Base-by-base conservation (phyloP, 2,888 invertebrate genomes). In the Synanthedon andrenaeformis region DNA sequence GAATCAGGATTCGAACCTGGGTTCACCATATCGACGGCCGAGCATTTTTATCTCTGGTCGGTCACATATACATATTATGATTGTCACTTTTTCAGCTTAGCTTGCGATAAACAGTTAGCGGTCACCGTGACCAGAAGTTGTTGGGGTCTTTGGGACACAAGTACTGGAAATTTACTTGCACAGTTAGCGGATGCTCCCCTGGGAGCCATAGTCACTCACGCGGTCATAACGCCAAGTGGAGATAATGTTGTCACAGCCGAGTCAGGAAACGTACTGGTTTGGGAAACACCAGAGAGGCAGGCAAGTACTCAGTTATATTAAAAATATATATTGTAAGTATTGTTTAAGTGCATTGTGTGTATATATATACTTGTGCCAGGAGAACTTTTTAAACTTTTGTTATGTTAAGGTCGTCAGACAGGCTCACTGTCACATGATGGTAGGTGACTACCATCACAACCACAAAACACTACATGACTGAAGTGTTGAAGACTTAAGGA, bases 141-240 rank as follows among this genome's bases (percentile, higher is more conserved):
- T 70, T 95, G 98, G 59, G 98, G 97, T 0, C 92, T 99, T 2
- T 99, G 98, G 97, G 94, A 97, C 76, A 90, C 97, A 23, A 90
- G 93, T 60, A 92, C 93, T 0, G 98, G 98, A 0, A 92, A 92
- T 63, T 85, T 98, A n/a, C 82, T 94, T 56, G 91, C 95, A 0
- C 96, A 95, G 71, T 82, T 98, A 41, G 96, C 97, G 0, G 97
- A 97, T 64, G 96, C 95, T 60, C 95, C 96, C 0, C 86, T 97
- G 3, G 97, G 97, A 0, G 97, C 98, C 6, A 98, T 98, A 62
- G 96, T 98, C 0, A 97, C 97, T 0, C 95, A 97, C 61, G 97
- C 97, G 0, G 90, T 92, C 51, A 94, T 98, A 52, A 97, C 97
- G 0, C 92, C 93, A 0, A 92, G 92, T 67, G 96, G 96, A 28